Base-by-base conservation (phyloP, 2,888 invertebrate genomes). In the Aporophyla nigra region DNA sequence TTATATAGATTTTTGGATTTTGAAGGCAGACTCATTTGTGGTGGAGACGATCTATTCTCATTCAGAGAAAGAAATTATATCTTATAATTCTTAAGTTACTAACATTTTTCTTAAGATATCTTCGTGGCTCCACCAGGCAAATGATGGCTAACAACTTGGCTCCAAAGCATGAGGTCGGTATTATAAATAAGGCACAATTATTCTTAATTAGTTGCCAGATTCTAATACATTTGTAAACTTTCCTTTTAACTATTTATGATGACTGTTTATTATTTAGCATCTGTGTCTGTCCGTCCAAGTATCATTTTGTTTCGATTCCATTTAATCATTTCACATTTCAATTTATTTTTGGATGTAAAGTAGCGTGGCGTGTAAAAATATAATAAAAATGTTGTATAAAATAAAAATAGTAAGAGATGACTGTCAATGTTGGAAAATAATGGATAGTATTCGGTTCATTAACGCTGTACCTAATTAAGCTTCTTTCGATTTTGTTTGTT, bases 271-370 rank as follows among this genome's bases (percentile, higher is more conserved):
- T 88, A 78, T 90, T 91, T 93, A 93, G 90, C 90, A 92, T 93
- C 93, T 95, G 88, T 93, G 93, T 95, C 95, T 95, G 94, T 96
- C 96, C 96, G 96, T 96, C 96, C 96, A 96, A 92, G 87, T 91
- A 91, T 91, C 89, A 81, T 92, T 92, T 88, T 87, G 79, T 83
- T 86, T 89, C 69, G 66, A 88, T 88, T 86, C 86, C 88, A 87
- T 80, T 76, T 78, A 65, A 62, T 80, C 19, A 74, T 86, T 89
- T 87, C 67, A 78, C 80, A 86, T 85, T 87, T 86, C 77, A 66
- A 79, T 80, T 76, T 67, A 73, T 80, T 89, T 92, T 88, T 84
- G 89, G 89, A 85, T 94, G 92, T 94, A 93, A 93, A 94, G 92
- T 90, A 90, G 90, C 90, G 90, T 95, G 91, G 90, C 90, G 90